phyloP scores from a whole-genome alignment of 2,113 vertebrate genomes.

The Callorhinus ursinus region DNA sequence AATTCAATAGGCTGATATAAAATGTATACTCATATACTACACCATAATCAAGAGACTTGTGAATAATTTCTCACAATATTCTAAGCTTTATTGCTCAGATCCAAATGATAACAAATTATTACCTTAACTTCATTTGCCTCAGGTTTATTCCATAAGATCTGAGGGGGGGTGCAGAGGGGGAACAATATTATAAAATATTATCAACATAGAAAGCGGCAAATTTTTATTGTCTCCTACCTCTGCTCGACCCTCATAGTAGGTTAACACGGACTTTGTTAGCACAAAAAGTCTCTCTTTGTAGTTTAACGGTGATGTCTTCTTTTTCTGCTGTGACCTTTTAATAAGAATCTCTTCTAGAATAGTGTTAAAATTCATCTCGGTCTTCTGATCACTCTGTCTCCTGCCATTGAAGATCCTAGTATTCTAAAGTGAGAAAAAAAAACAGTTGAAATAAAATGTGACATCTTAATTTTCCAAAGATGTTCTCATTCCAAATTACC shows the following conservation, averaged over 20 bases:
- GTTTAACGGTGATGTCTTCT: constrained; percentile 94
- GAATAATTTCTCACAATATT: background rate
- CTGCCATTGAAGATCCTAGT: constrained; percentile 87
- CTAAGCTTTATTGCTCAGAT: constrained; percentile 18
- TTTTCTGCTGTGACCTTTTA: constrained; percentile 97
- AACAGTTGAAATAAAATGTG: constrained; percentile 27
- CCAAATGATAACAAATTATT: constrained; percentile 16
- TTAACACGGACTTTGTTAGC: constrained; percentile 90
- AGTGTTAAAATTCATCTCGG: constrained; percentile 91
- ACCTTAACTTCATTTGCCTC: constrained; percentile 22
- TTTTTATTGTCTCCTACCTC: constrained; percentile 87
- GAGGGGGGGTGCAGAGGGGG: no score
- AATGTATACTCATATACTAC: background rate
- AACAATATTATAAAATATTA: background rate
- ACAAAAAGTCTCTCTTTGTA: constrained; percentile 96
- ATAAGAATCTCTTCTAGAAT: constrained; percentile 94
- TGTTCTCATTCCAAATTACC: background rate
- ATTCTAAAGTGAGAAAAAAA: constrained; percentile 73
- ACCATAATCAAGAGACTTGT: background rate
- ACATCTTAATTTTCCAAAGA: background rate
- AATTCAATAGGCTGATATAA: background rate
- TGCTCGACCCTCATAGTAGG: constrained; percentile 92
- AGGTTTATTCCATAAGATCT: background rate
- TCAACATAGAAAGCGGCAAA: background rate
- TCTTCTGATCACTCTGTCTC: constrained; percentile 83